Base-by-base conservation (phyloP, 2,888 invertebrate species). In the Aleiodes alternator region DNA sequence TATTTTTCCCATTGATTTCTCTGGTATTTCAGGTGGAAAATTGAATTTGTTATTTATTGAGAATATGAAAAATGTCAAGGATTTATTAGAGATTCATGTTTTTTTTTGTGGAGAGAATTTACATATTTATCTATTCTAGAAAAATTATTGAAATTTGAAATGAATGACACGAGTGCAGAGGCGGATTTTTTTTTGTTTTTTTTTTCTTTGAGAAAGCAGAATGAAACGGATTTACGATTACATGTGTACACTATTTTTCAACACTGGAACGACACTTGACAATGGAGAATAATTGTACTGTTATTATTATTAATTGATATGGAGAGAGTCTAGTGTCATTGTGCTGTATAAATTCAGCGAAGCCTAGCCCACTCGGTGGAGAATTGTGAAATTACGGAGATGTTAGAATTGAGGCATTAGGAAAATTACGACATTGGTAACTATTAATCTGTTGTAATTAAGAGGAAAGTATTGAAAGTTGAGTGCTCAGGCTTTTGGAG, bases 221-320 rank as follows among this genome's bases (percentile, higher is more conserved):
- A 12, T 61, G 38, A 14, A 12, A 61, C 38, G 38, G 16, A 61
- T 61, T 38, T 38, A 38, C 61, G 61, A 61, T 3, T 61, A 61
- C 11, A 43, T 14, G 8, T 38, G 34, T 29, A 29, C 57, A 9
- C 23, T 57, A 29, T 29, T 57, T 57, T 57, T 57, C 11, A 57
- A 11, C 1, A 9, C 9, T 5, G 9, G 3, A 57, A 31, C 57
- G 31, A 57, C 29, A 31, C 34, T 34, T 7, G 34, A 61, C 61
- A 61, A 61, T 61, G 16, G 12, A 12, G 38, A 61, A 61, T 61
- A 38, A 61, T 61, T 61, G 38, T 38, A 6, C 57, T 14, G 38
- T 61, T 61, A 61, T 61, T 57, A 61, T 61, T 61, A 61, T 61
- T 61, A 61, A 61, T 61, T 38, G 61, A 61, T 61, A 38, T 61